phyloP scores from a whole-genome alignment of 1,140 invertebrate species.

The Whitmania pigra region DNA sequence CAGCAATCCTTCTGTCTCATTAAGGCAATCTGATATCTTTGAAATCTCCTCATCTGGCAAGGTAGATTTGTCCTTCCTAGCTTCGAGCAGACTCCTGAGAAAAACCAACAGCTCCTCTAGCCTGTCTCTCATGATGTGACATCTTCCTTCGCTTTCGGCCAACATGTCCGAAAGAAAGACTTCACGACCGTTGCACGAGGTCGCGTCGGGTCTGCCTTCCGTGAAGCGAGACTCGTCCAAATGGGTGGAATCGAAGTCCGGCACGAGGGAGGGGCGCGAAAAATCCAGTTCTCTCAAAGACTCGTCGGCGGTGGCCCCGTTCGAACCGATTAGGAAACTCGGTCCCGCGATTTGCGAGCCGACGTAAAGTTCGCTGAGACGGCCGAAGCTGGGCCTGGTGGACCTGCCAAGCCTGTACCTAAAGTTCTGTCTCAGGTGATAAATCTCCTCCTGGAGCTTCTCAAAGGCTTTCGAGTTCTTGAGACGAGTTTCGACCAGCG shows the following conservation, averaged over 20 bases:
- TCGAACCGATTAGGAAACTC: not conserved
- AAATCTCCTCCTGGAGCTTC: too few species aligned
- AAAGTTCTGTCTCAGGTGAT: too few species aligned
- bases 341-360: not conserved
- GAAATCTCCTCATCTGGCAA: not conserved
- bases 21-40: conserved; percentile 5
- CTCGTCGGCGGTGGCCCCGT: not conserved
- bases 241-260: not conserved
- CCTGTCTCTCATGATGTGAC: conserved; percentile 2
- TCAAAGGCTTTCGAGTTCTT: too few species aligned
- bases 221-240: not conserved
- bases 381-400: too few species aligned
- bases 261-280: not conserved
- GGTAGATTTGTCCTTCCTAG: not conserved
- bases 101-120: not conserved
- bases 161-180: not conserved
- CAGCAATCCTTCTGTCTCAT: not conserved
- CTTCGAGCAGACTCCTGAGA: not conserved
- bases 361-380: too few species aligned
- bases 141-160: not conserved
- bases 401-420: too few species aligned
- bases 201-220: too few species aligned
- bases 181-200: too few species aligned
- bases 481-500: too few species aligned
- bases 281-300: conserved; percentile 6